Conservation (phyloP, 2,888 invertebrate genomes). For the Tenthredo distinguenda region DNA sequence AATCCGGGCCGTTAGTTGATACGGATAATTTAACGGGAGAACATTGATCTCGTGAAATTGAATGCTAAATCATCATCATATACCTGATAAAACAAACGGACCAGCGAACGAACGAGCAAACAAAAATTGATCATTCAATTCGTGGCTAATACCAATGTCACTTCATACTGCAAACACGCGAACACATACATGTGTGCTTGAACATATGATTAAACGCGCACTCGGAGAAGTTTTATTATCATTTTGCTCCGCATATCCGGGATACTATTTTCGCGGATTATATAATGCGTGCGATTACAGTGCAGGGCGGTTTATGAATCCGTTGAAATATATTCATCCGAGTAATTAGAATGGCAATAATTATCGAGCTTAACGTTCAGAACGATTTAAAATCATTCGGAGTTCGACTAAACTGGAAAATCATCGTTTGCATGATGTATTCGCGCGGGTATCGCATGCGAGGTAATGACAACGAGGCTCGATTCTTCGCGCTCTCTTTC, state of each 20-base stretch:
- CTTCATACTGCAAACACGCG: not conserved
- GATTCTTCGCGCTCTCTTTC: not conserved
- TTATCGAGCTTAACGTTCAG: not conserved
- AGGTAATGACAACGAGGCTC: not conserved
- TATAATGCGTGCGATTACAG: not conserved
- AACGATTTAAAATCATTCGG: not conserved
- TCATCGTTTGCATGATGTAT: not conserved
- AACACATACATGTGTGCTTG: not conserved
- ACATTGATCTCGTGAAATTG: not conserved
- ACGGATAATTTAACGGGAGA: constrained; percentile 2
- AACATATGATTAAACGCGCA: constrained; percentile 1
- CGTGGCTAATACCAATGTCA: not conserved
- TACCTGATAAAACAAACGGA: not conserved
- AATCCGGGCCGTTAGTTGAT: not conserved
- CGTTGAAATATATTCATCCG: not conserved
- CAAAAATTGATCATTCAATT: not conserved
- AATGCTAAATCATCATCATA: not conserved
- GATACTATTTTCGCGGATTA: constrained; percentile 2
- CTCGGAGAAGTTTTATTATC: not conserved
- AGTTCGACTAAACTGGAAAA: not conserved
- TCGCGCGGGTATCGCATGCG: not conserved
- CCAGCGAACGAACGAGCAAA: not conserved
- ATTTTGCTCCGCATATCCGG: not conserved
- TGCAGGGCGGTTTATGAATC: not conserved
- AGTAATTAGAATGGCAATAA: constrained; percentile 2